phyloP scores from a whole-genome alignment of 30 jellyfish, hydroid and myxozoan genomes.

The Aurelia sp. region DNA sequence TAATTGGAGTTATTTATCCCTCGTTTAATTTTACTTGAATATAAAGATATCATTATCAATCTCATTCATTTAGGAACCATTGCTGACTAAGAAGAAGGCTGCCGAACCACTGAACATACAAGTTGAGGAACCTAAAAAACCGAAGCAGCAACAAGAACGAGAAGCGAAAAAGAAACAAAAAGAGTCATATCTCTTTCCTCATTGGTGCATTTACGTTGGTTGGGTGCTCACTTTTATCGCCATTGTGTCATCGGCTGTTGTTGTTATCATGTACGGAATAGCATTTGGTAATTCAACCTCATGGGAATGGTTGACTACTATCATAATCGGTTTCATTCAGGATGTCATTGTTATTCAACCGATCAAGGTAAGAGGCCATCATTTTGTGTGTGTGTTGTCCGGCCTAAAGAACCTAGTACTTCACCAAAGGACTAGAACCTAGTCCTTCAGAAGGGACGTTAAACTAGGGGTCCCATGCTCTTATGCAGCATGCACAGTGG shows the following conservation, averaged over 20 bases:
- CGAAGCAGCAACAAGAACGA: neutral
- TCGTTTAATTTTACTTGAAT: no score
- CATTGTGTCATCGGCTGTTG: conserved; percentile 76
- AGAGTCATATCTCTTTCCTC: conserved; percentile 81
- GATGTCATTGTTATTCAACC: conserved; percentile 94
- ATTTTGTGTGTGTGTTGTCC: no score
- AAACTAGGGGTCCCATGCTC: no score
- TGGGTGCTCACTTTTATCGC: conserved; percentile 68
- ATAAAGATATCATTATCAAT: neutral
- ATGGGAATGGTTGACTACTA: conserved; percentile 87
- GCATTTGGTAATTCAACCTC: conserved; percentile 87
- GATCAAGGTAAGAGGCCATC: conserved; percentile 49
- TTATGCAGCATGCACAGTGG: no score
- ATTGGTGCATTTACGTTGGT: conserved; percentile 88
- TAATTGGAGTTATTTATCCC: no score
- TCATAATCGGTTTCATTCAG: conserved; percentile 64
- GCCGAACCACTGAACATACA: conserved; percentile 17
- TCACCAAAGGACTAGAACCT: no score
- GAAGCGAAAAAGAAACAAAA: conserved; percentile 34
- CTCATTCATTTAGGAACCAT: conserved; percentile 31
- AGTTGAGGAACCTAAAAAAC: conserved; percentile 7
- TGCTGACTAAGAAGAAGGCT: conserved; percentile 9
- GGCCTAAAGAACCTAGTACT: no score
- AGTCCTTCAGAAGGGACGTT: no score
- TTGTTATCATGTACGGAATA: conserved; percentile 93